Conservation (phyloP, 2,888 invertebrate species). For the Drosophila austrosaltans region DNA sequence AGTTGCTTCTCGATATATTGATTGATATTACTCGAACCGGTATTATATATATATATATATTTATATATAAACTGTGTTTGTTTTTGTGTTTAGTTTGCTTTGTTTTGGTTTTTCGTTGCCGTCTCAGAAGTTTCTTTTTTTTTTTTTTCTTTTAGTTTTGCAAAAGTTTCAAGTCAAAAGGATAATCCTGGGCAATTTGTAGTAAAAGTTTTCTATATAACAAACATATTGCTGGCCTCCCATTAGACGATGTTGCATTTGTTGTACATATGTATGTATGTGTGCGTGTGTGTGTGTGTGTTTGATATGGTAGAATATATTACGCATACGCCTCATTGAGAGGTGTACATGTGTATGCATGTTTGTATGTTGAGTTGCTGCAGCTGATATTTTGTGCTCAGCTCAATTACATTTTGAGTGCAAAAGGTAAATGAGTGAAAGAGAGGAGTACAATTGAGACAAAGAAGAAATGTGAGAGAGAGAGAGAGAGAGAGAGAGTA, state of each 20-base stretch:
- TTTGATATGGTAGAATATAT: conserved; percentile 42
- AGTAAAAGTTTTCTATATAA: conserved; percentile 4
- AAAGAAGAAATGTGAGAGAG: not conserved
- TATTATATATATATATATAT: too few relatives aligned
- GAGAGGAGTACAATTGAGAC: not conserved
- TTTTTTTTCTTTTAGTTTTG: too few relatives aligned
- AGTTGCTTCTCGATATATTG: too few relatives aligned
- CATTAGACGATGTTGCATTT: not conserved
- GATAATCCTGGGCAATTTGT: conserved; percentile 9
- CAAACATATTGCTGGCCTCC: conserved; percentile 38
- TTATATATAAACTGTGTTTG: too few relatives aligned
- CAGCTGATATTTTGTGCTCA: conserved; percentile 13
- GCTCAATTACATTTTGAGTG: conserved; percentile 11
- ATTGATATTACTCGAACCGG: too few relatives aligned
- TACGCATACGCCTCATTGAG: conserved; percentile 75
- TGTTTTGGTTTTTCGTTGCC: not conserved
- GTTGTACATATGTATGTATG: not conserved
- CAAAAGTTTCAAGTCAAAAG: not conserved
- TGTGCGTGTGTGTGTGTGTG: not conserved
- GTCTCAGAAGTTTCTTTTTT: conserved; percentile 2
- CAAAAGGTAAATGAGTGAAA: conserved; percentile 30
- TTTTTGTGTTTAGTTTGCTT: too few relatives aligned
- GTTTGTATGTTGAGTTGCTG: conserved; percentile 12
- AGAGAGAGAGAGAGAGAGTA: conserved; percentile 1
- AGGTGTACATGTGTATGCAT: not conserved